Percentiles rank a stretch among this genome's conserved stretches.
Conservation (phyloP, 2,888 invertebrate genomes). For the Mesorhabditis sp. region DNA sequence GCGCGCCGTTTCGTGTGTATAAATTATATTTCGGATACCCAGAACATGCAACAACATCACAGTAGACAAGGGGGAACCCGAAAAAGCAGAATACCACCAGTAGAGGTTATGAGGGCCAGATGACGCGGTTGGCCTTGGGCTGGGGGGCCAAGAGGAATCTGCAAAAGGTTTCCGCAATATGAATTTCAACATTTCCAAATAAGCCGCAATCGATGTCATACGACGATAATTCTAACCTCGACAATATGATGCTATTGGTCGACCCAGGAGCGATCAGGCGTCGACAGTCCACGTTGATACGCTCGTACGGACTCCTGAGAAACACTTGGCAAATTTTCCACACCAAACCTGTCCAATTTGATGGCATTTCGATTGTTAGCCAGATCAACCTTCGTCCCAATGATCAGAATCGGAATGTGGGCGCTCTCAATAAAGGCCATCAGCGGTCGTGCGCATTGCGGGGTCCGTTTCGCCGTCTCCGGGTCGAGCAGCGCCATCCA, state of each 20-base stretch:
- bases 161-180: neutral
- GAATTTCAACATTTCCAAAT: no score
- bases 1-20: no score
- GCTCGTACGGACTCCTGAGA: neutral
- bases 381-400: slow-evolving; percentile 84
- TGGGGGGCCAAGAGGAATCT: no score
- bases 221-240: slow-evolving; percentile 55
- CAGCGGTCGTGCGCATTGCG: slow-evolving; percentile 14
- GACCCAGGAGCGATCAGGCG: slow-evolving; percentile 71
- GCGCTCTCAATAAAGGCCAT: slow-evolving; percentile 52
- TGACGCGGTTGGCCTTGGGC: no score
- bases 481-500: neutral
- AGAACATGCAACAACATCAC: no score
- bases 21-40: no score
- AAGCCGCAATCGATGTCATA: neutral
- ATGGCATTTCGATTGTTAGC: slow-evolving; percentile 38
- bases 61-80: no score
- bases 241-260: slow-evolving; percentile 86
- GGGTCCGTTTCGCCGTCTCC: slow-evolving; percentile 5
- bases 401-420: slow-evolving; percentile 81
- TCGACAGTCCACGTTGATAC: slow-evolving; percentile 43
- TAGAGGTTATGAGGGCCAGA: no score
- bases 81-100: no score
- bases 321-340: neutral
- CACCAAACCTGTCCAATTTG: slow-evolving; percentile 25